These are phyloP conservation scores for Ibidorhyncha struthersii DNA, from an alignment of 2,113 vertebrate genomes.

Conservation along the genomic window DNA sequence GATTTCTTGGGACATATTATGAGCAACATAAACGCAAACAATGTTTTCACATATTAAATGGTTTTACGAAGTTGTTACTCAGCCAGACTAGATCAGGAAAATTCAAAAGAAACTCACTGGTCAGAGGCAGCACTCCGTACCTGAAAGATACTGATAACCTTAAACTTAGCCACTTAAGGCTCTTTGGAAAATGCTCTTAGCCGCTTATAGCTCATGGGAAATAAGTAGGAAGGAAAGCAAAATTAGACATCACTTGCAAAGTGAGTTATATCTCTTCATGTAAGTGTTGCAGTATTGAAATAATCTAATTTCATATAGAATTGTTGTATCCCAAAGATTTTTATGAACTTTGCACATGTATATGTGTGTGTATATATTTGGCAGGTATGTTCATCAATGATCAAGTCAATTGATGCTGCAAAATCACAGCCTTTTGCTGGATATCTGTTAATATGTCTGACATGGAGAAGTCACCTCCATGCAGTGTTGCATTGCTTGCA, in stretches of 20 bases:
- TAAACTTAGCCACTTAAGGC: not conserved
- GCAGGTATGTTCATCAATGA: not conserved
- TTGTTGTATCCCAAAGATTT: not conserved
- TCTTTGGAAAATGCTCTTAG: not conserved
- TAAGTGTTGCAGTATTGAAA: not conserved
- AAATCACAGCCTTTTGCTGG: not conserved
- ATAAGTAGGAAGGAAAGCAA: not conserved
- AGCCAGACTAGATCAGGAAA: not conserved
- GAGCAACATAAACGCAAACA: not conserved
- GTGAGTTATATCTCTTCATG: not conserved
- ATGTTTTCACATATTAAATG: not conserved
- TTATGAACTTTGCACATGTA: accelerated
- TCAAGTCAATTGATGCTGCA: not conserved
- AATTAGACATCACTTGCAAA: not conserved
- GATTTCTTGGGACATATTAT: not conserved
- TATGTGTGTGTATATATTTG: not conserved
- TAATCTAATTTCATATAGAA: not conserved
- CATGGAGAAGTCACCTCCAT: not conserved
- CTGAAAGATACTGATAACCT: not conserved
- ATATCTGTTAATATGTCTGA: not conserved
- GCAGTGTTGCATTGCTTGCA: not conserved
- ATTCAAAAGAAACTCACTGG: not conserved
- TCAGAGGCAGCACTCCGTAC: not conserved
- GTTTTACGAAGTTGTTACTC: not conserved
- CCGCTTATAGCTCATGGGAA: not conserved